Conservation (phyloP, 2,797 vertebrate species). For the Clarias pachynema region DNA sequence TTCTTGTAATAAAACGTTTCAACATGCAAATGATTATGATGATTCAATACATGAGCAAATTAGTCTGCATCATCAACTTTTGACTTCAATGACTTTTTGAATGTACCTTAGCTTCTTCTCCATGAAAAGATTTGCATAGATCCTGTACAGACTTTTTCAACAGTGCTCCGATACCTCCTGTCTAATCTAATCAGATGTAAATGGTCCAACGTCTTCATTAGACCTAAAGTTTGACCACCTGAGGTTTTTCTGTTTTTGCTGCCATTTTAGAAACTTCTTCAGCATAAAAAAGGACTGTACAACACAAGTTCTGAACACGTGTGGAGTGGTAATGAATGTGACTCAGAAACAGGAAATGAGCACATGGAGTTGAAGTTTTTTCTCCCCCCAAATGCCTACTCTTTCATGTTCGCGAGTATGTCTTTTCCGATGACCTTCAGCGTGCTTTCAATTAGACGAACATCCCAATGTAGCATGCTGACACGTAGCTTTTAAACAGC, state of each 20-base stretch:
- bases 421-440: slow-evolving; percentile 10
- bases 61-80: background rate
- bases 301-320: slow-evolving; percentile 35
- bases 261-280: background rate
- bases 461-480: slow-evolving; percentile 30
- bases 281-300: background rate
- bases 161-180: background rate
- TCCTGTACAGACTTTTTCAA: background rate
- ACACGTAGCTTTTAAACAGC: slow-evolving; percentile 40
- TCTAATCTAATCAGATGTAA: background rate
- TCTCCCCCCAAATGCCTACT: background rate
- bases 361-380: slow-evolving; percentile 15
- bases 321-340: slow-evolving; percentile 38
- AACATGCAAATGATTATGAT: background rate
- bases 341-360: slow-evolving; percentile 58
- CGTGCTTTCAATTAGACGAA: slow-evolving; percentile 38
- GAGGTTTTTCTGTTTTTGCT: background rate
- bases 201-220: background rate
- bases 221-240: background rate
- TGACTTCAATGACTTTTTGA: background rate
- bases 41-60: background rate
- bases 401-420: slow-evolving; percentile 20
- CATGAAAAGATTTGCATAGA: background rate
- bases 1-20: background rate
- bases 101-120: background rate